Evolutionary conservation across 2,888 invertebrate genomes (phyloP).

Genomic region (Meghimatium bilineatum): DNA sequence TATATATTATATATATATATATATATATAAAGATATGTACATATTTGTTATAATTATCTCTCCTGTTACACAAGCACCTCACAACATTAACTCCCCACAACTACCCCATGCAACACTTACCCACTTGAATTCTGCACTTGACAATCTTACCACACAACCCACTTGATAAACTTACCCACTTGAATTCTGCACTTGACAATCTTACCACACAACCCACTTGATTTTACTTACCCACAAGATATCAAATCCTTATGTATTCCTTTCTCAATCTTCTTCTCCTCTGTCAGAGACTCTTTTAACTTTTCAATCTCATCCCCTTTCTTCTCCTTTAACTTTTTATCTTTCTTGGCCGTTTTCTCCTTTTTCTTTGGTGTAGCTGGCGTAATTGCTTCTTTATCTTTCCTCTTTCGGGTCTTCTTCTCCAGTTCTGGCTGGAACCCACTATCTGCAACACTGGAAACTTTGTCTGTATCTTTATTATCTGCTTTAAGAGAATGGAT

Average conservation of each 20-base stretch:
- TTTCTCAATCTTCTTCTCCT: slow-evolving; percentile 32
- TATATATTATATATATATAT: too few species aligned
- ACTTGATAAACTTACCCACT: neutral
- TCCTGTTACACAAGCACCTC: too few species aligned
- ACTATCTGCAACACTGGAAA: neutral
- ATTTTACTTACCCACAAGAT: slow-evolving; percentile 63
- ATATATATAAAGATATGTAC: too few species aligned
- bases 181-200: neutral
- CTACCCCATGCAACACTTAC: neutral
- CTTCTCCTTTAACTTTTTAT: slow-evolving; percentile 41
- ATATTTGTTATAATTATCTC: too few species aligned
- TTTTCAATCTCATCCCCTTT: slow-evolving; percentile 28
- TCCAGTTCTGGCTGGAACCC: neutral
- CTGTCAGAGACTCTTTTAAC: slow-evolving; percentile 47
- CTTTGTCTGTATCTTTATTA: slow-evolving; percentile 20
- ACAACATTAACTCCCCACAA: neutral
- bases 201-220: neutral
- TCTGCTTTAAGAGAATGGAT: neutral
- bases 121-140: neutral
- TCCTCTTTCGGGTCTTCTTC: slow-evolving; percentile 50
- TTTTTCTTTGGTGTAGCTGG: slow-evolving; percentile 54
- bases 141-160: neutral
- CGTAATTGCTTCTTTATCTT: slow-evolving; percentile 29
- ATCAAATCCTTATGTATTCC: slow-evolving; percentile 61
- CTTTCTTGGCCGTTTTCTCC: slow-evolving; percentile 59